Base-by-base conservation (phyloP, 2,888 invertebrate species). In the Eulithis prunata region DNA sequence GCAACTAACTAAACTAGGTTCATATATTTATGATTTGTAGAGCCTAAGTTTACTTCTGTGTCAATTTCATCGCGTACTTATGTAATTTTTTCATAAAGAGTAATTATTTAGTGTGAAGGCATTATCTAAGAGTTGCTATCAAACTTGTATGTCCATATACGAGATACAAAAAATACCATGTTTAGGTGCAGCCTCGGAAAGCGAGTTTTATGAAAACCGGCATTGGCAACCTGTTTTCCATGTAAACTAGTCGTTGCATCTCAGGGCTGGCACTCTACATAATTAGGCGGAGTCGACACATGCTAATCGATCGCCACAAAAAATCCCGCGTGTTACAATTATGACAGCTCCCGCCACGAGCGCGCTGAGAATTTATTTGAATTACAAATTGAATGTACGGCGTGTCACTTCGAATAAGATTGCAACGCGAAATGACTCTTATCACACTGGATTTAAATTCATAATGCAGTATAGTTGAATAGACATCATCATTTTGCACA, bases 281-380 rank as follows among this genome's bases (percentile, higher is more conserved):
- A 67, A 67, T 69, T 60, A 66, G 46, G 59, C 64, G 45, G 56
- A 56, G 46, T 65, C 79, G 76, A 61, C 61, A 69, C 81, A 81
- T 79, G 78, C 74, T 81, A 80, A 85, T 82, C 78, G 76, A 77
- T 75, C 73, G 69, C 62, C 63, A 80, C 77, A 83, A 86, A 86
- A 88, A 87, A 87, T 84, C 84, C 84, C 82, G 75, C 84, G 81
- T 85, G 85, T 82, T 86, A 89, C 87, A 87, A 89, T 88, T 86
- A 90, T 85, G 85, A 87, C 86, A 84, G 83, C 78, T 38, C 73
- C 66, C 49, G 64, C 75, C 81, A 73, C 80, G 83, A 84, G 84
- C 85, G 86, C 83, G 84, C 81, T 70, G 79, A 82, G 82, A 86
- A 89, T 90, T 88, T 91, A 91, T 91, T 91, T 90, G 90, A 91